Percentiles rank a stretch among this genome's conserved stretches.
Conservation (phyloP, 1,140 invertebrate genomes). For the Bicyclus anynana region DNA sequence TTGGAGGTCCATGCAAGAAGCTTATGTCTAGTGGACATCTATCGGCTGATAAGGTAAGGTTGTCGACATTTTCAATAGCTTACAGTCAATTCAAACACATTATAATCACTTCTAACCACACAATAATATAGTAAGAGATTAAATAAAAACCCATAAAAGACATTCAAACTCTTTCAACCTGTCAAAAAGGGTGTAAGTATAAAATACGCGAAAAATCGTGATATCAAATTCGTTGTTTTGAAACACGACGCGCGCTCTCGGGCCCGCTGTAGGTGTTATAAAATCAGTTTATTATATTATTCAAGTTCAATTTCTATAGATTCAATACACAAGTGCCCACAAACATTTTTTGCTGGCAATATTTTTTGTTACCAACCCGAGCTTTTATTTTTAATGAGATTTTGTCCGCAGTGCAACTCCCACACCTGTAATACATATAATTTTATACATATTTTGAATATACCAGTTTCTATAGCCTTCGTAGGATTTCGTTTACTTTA, state of each 20-base stretch:
- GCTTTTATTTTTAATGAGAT: neutral
- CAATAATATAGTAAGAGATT: neutral
- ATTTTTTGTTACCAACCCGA: neutral
- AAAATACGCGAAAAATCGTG: slow-evolving; percentile 50
- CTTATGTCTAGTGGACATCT: no score
- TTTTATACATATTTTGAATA: no score
- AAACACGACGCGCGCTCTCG: slow-evolving; percentile 41
- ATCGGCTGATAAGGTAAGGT: no score
- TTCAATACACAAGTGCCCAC: slow-evolving; percentile 1
- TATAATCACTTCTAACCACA: neutral
- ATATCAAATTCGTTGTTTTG: slow-evolving; percentile 66
- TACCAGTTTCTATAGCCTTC: no score
- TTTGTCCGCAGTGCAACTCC: neutral
- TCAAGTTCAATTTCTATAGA: slow-evolving; percentile 22
- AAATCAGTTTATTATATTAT: slow-evolving; percentile 49
- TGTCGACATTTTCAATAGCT: neutral
- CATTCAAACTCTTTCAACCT: slow-evolving; percentile 30
- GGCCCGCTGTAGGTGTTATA: slow-evolving; percentile 39
- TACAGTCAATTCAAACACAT: neutral
- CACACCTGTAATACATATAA: no score
- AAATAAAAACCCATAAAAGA: slow-evolving; percentile 3
- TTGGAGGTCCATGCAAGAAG: no score
- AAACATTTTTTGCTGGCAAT: slow-evolving; percentile 1
- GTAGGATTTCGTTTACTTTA: no score
- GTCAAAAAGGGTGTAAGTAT: slow-evolving; percentile 27